A percentile compares a stretch with the other conserved stretches of the same genome.
These are phyloP conservation scores for Hylia prasina DNA, from an alignment of 2,113 vertebrate species.

Conservation along the genomic window DNA sequence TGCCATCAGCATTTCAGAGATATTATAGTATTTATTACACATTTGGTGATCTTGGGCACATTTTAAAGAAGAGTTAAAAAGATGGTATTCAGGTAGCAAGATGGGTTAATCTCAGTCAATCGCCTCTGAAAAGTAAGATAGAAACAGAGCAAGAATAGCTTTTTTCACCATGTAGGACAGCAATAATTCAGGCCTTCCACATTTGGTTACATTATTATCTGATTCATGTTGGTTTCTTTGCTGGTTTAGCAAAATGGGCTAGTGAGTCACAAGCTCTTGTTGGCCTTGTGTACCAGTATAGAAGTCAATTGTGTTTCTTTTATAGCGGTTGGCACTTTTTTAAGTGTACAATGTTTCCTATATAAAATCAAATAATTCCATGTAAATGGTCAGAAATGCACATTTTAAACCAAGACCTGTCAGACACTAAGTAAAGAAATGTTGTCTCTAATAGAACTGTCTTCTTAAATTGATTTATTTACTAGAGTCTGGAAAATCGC, in stretches of 20 bases:
- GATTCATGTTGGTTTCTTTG: neutral
- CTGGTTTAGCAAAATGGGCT: neutral
- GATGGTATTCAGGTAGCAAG: neutral
- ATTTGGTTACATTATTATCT: neutral
- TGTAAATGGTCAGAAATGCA: neutral
- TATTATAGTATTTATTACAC: neutral
- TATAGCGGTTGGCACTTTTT: neutral
- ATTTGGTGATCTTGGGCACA: neutral
- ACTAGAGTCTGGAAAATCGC: neutral
- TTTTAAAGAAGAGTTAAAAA: neutral
- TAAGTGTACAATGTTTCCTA: neutral
- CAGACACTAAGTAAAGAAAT: neutral
- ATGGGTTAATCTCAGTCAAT: neutral
- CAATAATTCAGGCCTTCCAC: neutral
- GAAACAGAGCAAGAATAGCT: neutral
- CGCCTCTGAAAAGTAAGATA: neutral
- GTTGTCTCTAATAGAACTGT: neutral
- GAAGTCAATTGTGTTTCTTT: neutral
- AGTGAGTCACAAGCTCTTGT: neutral
- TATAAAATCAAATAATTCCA: neutral
- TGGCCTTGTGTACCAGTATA: neutral
- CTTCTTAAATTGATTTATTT: neutral
- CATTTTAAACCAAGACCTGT: neutral
- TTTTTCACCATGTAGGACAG: neutral
- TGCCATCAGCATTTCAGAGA: neutral